These are phyloP conservation scores for Zalophus californianus DNA, from an alignment of 2,797 vertebrate species.

Conservation along the genomic window DNA sequence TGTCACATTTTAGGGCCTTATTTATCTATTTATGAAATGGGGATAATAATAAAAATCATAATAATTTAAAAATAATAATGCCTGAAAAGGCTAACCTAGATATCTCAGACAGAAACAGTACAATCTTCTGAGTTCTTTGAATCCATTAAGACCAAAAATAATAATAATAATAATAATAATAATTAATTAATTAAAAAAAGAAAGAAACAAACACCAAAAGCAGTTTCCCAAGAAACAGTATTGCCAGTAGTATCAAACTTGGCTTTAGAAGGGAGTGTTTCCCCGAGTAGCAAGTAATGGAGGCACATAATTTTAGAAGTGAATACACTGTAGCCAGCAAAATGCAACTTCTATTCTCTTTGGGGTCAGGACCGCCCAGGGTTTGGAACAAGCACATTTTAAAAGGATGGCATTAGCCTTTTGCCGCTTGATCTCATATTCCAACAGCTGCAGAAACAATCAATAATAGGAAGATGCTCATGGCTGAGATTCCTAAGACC, in stretches of 20 bases:
- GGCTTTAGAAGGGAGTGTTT: not conserved
- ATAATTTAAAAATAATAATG: not conserved
- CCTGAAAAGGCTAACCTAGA: not conserved
- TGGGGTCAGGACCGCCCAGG: not conserved
- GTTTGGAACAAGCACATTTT: not conserved
- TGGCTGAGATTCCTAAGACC: not conserved
- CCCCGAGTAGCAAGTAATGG: not conserved
- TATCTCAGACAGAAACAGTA: not conserved
- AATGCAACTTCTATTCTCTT: not conserved
- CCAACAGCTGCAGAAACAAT: not conserved
- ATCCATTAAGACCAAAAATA: not conserved
- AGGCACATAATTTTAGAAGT: constrained; percentile 15
- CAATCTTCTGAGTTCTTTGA: not conserved
- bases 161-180: too few relatives aligned
- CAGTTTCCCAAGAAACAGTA: not conserved
- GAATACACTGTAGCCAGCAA: not conserved
- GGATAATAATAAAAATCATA: not conserved
- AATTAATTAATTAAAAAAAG: too few relatives aligned
- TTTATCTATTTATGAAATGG: not conserved
- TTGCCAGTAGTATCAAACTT: not conserved
- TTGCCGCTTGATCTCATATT: not conserved
- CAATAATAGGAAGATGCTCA: not conserved
- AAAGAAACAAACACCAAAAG: not conserved
- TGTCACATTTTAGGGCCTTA: not conserved
- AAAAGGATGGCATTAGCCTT: not conserved